Conservation (phyloP, 2,888 invertebrate species). For the Hyposoter didymator region DNA sequence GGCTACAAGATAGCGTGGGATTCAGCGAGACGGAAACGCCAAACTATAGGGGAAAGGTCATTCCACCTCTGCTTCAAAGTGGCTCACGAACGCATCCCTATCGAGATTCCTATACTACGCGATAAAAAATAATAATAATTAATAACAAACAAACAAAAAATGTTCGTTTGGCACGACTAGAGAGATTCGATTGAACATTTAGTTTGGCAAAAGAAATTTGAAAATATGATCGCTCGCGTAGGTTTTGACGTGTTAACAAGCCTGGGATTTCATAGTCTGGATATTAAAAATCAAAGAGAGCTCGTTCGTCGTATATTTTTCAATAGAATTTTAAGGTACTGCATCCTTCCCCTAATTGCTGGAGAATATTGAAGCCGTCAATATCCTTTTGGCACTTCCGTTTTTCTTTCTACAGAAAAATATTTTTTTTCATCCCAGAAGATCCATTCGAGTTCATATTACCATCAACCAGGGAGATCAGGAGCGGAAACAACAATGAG, state of each 20-base stretch:
- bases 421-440: not conserved
- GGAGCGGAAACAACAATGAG: not conserved
- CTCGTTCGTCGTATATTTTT: not conserved
- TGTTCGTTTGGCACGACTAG: not conserved
- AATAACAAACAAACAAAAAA: not conserved
- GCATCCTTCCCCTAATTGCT: not conserved
- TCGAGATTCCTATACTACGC: not conserved
- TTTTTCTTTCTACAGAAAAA: not conserved
- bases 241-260: not conserved
- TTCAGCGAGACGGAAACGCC: slow-evolving; percentile 24
- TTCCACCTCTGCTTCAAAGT: slow-evolving; percentile 9
- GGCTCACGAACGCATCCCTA: not conserved
- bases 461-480: not conserved
- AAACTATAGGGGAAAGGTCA: not conserved
- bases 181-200: slow-evolving; percentile 9
- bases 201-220: not conserved
- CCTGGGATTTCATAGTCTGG: not conserved
- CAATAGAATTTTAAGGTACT: not conserved
- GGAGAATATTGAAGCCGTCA: not conserved
- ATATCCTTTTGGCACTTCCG: not conserved
- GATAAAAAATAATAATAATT: not conserved
- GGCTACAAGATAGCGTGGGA: slow-evolving; percentile 5
- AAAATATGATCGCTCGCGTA: not conserved
- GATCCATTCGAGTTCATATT: not conserved
- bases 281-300: not conserved